Percentiles rank a stretch among this genome's conserved stretches.
Conservation (phyloP, 2,113 vertebrate species). For the Ceyx cyanopectus region DNA sequence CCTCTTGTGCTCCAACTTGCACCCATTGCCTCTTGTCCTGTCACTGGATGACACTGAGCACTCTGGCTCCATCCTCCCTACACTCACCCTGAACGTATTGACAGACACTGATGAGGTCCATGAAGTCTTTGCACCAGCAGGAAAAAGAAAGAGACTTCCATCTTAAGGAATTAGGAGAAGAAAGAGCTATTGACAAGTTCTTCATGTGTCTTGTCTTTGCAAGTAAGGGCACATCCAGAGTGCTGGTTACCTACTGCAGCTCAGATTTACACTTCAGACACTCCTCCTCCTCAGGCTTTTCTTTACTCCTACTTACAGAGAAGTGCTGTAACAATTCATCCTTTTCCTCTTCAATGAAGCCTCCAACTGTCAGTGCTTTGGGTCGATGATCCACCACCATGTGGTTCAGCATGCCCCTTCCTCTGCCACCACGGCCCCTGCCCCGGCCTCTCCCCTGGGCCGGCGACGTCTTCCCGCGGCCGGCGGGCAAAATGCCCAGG, state of each 20-base stretch:
- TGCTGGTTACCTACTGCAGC: background rate
- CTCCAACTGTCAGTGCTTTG: conserved; percentile 87
- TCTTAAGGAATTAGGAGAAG: background rate
- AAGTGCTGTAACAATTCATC: conserved; percentile 96
- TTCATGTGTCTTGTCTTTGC: background rate
- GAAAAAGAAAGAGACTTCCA: background rate
- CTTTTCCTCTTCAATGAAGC: conserved; percentile 92
- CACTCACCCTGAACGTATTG: too few relatives aligned
- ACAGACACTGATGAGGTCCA: too few relatives aligned
- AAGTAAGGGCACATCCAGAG: background rate
- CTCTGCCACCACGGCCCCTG: conserved; percentile 85
- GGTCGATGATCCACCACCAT: conserved; percentile 98
- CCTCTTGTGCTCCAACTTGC: too few relatives aligned
- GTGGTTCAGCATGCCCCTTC: conserved; percentile 85
- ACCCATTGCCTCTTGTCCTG: too few relatives aligned
- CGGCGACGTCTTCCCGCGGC: conserved; percentile 83
- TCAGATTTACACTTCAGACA: background rate
- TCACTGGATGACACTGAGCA: too few relatives aligned
- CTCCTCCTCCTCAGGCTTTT: background rate
- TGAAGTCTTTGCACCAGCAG: background rate
- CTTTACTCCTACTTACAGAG: conserved; percentile 82
- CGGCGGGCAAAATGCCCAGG: conserved; percentile 88
- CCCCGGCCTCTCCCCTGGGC: conserved; percentile 81
- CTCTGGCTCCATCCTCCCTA: too few relatives aligned
- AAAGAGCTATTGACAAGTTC: background rate